These are phyloP conservation scores for Polyommatus iphigenia DNA, from an alignment of 2,888 invertebrate species.

Conservation along the genomic window DNA sequence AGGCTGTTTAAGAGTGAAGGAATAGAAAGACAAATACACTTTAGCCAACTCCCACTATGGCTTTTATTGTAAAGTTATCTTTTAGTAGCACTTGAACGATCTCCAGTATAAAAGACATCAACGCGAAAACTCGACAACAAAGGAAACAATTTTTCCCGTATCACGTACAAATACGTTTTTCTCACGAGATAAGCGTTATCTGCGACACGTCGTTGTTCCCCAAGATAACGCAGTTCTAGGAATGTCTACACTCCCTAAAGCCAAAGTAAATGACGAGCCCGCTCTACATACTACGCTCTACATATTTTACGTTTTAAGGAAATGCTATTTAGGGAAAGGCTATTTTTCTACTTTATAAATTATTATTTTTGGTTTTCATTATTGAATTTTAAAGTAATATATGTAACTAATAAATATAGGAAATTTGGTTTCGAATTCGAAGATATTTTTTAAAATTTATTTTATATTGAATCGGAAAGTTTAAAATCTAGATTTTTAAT, in stretches of 20 bases:
- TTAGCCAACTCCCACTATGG: too few relatives aligned
- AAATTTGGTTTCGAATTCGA: background rate
- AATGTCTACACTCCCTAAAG: slow-evolving; percentile 47
- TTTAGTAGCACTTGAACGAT: background rate
- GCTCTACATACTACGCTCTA: background rate
- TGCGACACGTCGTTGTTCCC: slow-evolving; percentile 27
- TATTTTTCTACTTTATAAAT: too few relatives aligned
- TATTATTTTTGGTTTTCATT: background rate
- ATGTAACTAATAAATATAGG: background rate
- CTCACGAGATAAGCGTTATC: slow-evolving; percentile 31
- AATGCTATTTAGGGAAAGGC: too few relatives aligned
- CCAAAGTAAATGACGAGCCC: slow-evolving; percentile 22
- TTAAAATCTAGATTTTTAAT: too few relatives aligned
- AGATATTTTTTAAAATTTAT: background rate
- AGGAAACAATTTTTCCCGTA: background rate
- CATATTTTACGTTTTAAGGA: background rate
- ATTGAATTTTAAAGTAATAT: background rate
- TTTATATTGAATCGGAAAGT: too few relatives aligned
- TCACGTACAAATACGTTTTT: slow-evolving; percentile 27
- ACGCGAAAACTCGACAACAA: background rate
- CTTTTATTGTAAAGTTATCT: background rate
- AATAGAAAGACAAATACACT: too few relatives aligned
- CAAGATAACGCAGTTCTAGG: slow-evolving; percentile 46
- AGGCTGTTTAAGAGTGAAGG: too few relatives aligned
- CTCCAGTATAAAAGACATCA: background rate